Base-by-base conservation (phyloP, 2,113 vertebrate genomes). In the Xiphophorus maculatus region DNA sequence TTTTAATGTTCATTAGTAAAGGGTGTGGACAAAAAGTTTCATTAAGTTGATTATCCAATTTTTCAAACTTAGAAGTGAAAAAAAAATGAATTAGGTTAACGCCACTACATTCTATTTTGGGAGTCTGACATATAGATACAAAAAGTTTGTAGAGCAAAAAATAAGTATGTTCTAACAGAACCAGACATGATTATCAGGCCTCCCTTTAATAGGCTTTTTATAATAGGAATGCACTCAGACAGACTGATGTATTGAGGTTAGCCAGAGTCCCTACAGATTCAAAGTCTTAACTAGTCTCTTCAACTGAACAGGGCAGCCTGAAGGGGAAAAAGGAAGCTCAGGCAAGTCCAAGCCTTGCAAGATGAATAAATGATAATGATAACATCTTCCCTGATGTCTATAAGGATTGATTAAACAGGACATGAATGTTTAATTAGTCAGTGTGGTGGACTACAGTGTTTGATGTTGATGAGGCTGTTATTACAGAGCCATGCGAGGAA, bases 391-490 rank as follows among this genome's bases (percentile, higher is more conserved):
- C 73, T 83, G 76, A 82, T 86, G 82, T 86, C 85, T 54, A 22
- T 69, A 79, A 67, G 79, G 29, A 84, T 90, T 76, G 87, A 85
- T 89, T 80, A 85, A 89, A 88, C 76, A 80, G 65, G 30, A 72
- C 69, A 90, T 93, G 72, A 87, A 93, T 93, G 83, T 85, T 93
- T 89, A 76, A 92, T 91, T 78, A 80, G 67, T 8, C 13, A 69
- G 66, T 37, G 80, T 42, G 17, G 54, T 76, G 85, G 79, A 91
- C 75, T 69, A 67, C 66, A 64, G 68, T 15, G 0, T 28, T 63
- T 70, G 68, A 63, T 71, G 79, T 83, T 74, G 81, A 89, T 87
- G 68, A 40, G 35, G 69, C 48, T 84, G 85, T 88, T 90, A 80
- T 83, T 87, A 81, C 69, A 84, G 80, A 65, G 1, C 27, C 66